phyloP scores from a whole-genome alignment of 2,888 invertebrate species.

The Cerastis rubricosa region DNA sequence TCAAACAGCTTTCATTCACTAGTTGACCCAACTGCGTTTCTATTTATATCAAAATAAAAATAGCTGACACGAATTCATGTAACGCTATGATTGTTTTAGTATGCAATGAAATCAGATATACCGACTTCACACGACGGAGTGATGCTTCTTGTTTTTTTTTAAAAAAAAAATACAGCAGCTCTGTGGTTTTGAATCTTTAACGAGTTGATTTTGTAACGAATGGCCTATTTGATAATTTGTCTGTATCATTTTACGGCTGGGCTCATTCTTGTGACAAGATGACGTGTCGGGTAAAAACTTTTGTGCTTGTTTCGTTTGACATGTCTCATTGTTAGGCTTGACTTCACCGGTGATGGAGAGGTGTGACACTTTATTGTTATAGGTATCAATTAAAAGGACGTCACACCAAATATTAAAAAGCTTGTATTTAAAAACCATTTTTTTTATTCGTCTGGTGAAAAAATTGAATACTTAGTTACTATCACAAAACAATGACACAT shows the following conservation, averaged over 20 bases:
- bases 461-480: not conserved
- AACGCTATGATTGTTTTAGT: conserved; percentile 72
- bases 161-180: conserved; percentile 54
- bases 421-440: too few species aligned
- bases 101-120: conserved; percentile 70
- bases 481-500: too few species aligned
- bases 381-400: too few species aligned
- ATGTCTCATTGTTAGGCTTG: not conserved
- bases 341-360: not conserved
- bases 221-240: conserved; percentile 53
- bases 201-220: conserved; percentile 54
- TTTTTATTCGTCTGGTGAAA: too few species aligned
- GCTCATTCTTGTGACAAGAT: conserved; percentile 29
- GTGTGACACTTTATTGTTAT: not conserved
- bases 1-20: conserved; percentile 36
- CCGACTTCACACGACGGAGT: conserved; percentile 52
- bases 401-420: too few species aligned
- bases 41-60: conserved; percentile 63
- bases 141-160: conserved; percentile 62
- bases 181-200: conserved; percentile 39
- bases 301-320: not conserved
- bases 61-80: conserved; percentile 72
- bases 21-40: conserved; percentile 31
- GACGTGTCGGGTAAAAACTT: not conserved
- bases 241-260: conserved; percentile 38